Evolutionary conservation across 1,140 invertebrate species (phyloP).

Genomic region (Mesaphorura yosii): DNA sequence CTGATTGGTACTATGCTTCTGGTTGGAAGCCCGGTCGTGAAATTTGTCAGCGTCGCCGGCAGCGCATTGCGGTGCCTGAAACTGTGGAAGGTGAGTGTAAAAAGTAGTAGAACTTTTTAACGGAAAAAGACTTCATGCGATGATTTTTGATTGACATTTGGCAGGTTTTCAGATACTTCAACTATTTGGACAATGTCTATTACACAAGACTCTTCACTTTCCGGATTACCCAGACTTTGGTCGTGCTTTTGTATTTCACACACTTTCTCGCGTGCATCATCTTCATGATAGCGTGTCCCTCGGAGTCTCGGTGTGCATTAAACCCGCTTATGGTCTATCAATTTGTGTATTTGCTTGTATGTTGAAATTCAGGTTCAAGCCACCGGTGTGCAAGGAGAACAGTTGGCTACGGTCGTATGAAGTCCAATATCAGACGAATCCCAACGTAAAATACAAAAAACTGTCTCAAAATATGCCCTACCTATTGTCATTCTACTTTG

Average conservation of each 20-base stretch:
- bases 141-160: background rate
- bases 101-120: background rate
- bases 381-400: background rate
- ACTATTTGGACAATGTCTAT: constrained; percentile 20
- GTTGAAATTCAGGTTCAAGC: background rate
- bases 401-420: constrained; percentile 21
- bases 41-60: background rate
- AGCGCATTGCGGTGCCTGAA: constrained; percentile 8
- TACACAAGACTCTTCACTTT: constrained; percentile 19
- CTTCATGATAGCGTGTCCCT: constrained; percentile 17
- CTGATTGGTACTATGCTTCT: background rate
- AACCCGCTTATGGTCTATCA: too few relatives aligned
- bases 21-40: background rate
- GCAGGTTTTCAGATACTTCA: constrained; percentile 18
- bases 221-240: constrained; percentile 18
- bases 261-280: constrained; percentile 25
- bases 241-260: constrained; percentile 14
- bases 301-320: too few relatives aligned
- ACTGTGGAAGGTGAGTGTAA: constrained; percentile 23
- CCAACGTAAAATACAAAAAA: background rate
- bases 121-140: too few relatives aligned
- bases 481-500: constrained; percentile 20
- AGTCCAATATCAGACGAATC: background rate
- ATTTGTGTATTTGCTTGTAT: background rate
- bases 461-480: constrained; percentile 14